Evolutionary conservation across 2,113 vertebrate genomes (phyloP).

Genomic region (Microtus montanus): DNA sequence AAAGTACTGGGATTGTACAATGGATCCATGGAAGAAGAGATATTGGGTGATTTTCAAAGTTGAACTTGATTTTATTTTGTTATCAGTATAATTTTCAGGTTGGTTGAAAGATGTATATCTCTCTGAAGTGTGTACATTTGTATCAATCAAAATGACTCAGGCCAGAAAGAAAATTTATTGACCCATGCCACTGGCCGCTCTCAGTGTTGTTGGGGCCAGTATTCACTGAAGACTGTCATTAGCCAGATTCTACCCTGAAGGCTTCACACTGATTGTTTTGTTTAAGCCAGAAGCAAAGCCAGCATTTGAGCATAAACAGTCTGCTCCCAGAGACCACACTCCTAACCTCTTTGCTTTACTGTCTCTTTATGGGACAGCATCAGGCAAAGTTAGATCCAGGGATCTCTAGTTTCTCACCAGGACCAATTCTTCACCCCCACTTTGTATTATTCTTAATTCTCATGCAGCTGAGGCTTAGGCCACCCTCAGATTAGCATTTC

Average conservation of each 20-base stretch:
- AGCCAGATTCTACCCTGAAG: background rate
- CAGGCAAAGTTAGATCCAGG: constrained; percentile 40
- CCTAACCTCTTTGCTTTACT: background rate
- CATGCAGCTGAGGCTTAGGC: background rate
- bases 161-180: background rate
- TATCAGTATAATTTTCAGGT: constrained; percentile 23
- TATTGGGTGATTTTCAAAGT: constrained; percentile 24
- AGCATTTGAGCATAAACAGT: background rate
- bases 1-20: background rate
- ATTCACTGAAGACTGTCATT: background rate
- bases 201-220: background rate
- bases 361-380: background rate
- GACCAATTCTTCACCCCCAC: background rate
- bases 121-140: background rate
- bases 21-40: background rate
- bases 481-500: background rate
- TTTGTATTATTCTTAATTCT: background rate
- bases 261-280: background rate
- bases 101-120: constrained; percentile 24
- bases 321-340: background rate
- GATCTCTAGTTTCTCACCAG: background rate
- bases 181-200: background rate
- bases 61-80: constrained; percentile 42
- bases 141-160: constrained; percentile 26
- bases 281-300: background rate